Conservation (phyloP, 1,140 invertebrate species). For the Cydia pomonella region DNA sequence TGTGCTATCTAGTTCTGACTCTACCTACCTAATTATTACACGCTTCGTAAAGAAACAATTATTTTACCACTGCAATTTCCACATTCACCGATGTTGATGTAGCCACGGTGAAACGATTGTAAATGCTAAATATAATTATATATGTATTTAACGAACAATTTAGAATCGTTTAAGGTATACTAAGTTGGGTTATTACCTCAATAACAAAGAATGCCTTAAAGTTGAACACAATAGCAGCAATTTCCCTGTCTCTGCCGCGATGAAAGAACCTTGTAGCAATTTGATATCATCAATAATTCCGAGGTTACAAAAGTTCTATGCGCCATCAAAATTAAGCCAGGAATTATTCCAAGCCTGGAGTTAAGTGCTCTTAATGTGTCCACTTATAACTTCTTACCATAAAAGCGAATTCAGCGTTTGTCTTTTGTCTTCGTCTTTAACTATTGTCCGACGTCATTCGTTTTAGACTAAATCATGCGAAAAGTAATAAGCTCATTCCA, state of each 20-base stretch:
- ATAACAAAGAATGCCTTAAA: not conserved
- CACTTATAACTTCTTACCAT: not conserved
- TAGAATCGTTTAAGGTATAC: not conserved
- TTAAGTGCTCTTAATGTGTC: not conserved
- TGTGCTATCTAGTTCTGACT: too few species aligned
- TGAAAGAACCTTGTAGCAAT: not conserved
- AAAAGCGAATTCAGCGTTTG: not conserved
- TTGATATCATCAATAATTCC: slow-evolving; percentile 1
- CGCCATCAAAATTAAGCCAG: not conserved
- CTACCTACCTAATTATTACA: too few species aligned
- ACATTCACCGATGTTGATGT: not conserved
- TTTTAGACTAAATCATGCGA: not conserved
- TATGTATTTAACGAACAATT: not conserved
- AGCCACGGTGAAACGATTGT: not conserved
- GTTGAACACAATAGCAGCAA: not conserved
- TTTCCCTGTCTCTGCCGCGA: not conserved
- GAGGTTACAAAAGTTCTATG: not conserved
- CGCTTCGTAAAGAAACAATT: too few species aligned
- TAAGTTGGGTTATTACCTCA: not conserved
- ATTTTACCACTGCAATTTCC: too few species aligned
- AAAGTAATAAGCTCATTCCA: not conserved
- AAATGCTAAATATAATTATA: not conserved
- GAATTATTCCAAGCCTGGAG: slow-evolving; percentile 4
- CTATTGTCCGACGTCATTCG: not conserved
- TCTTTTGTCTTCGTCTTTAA: slow-evolving; percentile 2